Base-by-base conservation (phyloP, 2,888 invertebrate species). In the Dynastes tityus region DNA sequence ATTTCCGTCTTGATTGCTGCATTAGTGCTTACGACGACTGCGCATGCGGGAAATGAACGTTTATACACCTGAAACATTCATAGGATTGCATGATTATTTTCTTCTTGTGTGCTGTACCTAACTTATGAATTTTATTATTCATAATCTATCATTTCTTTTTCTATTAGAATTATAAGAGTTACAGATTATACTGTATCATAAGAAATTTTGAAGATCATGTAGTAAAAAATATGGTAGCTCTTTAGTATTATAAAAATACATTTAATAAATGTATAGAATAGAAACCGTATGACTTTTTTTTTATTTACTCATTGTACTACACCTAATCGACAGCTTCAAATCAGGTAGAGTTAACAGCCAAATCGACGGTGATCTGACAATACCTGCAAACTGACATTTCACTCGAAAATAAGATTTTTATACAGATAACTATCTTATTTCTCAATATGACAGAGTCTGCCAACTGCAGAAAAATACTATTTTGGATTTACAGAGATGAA, bases 201-300 rank as follows among this genome's bases (percentile, higher is more conserved):
- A 80, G 80, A 81, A 82, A 79, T 79, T 81, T 76, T 80, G 80
- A 80, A 80, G 58, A 79, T 77, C 80, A 80, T 81, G 81, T 80
- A 82, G 79, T 83, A 82, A 85, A 40, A 45, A 45, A 80, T 80
- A 78, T 80, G 78, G 76, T 82, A 78, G 74, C 53, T 76, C 58
- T 76, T 79, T 68, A 79, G 81, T 80, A 78, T 81, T 83, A 85
- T 55, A 16, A 16, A 55, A 22, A 55, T 81, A 83, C 83, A 84
- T 83, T 83, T 86, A 84, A 82, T 85, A 83, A 85, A 82, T 86
- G 85, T 86, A 85, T 83, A 85, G 84, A 82, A 84, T 81, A 86
- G 79, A 67, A 61, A 13, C 16, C 32, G 32, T 73, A 11, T 65
- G 27, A 53, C 0, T 63, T 68, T 51, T 13, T 37, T 70, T 45